Conservation (phyloP, 2,797 vertebrate species). For the Pterois miles region DNA sequence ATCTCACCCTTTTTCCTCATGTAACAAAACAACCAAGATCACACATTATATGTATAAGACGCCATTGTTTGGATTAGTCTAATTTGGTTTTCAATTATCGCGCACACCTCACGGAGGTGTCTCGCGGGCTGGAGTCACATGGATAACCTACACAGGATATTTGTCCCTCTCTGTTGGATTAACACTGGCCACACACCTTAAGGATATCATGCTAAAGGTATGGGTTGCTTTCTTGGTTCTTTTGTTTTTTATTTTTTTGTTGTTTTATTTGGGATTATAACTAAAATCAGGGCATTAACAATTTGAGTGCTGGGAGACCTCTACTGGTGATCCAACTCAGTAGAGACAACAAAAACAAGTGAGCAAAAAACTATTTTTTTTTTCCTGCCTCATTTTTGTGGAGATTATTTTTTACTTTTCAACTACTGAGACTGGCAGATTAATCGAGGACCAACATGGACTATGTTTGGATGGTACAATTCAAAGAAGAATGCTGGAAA, state of each 20-base stretch:
- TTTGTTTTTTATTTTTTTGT: conserved; percentile 53
- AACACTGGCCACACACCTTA: conserved; percentile 72
- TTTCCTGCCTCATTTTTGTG: conserved; percentile 66
- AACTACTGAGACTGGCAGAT: conserved; percentile 43
- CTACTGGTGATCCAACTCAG: conserved; percentile 75
- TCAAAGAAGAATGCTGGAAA: conserved; percentile 65
- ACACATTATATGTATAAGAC: conserved; percentile 73
- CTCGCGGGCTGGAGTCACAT: conserved; percentile 73
- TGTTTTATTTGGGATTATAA: conserved; percentile 81
- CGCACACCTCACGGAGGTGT: conserved; percentile 66
- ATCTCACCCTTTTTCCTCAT: conserved; percentile 74
- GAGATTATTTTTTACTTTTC: conserved; percentile 77
- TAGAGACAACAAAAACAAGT: conserved; percentile 78
- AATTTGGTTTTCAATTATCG: conserved; percentile 70
- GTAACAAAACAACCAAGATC: conserved; percentile 73
- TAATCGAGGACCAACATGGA: conserved; percentile 59
- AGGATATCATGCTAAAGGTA: conserved; percentile 82
- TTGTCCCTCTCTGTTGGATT: conserved; percentile 81
- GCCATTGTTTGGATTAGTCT: conserved; percentile 81
- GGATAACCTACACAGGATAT: conserved; percentile 85
- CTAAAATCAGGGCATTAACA: conserved; percentile 79
- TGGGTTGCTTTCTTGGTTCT: conserved; percentile 65
- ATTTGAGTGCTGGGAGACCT: conserved; percentile 81
- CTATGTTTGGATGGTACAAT: conserved; percentile 78
- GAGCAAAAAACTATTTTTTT: conserved; percentile 79